Evolutionary conservation across 2,888 invertebrate species (phyloP).

Genomic region (Athrips mouffetella): DNA sequence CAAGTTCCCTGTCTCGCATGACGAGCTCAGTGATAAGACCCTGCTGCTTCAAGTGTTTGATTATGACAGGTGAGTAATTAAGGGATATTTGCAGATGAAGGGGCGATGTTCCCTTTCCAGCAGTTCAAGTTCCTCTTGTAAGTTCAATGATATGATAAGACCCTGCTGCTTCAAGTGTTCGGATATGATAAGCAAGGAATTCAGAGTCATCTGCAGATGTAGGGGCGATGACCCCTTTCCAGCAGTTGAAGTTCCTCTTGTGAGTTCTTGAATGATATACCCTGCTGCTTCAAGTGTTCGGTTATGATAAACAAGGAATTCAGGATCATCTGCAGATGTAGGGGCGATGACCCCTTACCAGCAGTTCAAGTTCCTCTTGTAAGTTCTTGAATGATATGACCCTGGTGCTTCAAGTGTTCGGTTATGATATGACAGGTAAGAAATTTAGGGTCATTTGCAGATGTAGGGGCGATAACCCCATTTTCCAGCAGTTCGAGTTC

Average conservation of each 20-base stretch:
- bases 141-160: constrained; percentile 89
- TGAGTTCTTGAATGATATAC: constrained; percentile 89
- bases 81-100: no score
- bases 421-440: constrained; percentile 75
- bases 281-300: constrained; percentile 84
- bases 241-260: constrained; percentile 95
- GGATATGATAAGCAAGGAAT: constrained; percentile 71
- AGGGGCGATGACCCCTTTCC: no score
- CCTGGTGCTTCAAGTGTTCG: constrained; percentile 84
- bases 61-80: constrained; percentile 63
- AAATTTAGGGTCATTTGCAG: background rate
- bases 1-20: constrained; percentile 94
- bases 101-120: constrained; percentile 92
- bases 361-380: constrained; percentile 94
- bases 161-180: constrained; percentile 84
- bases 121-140: constrained; percentile 95
- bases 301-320: constrained; percentile 67
- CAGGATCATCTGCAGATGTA: no score
- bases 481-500: constrained; percentile 93
- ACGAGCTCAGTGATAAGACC: constrained; percentile 89
- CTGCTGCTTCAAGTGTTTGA: constrained; percentile 85
- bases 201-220: no score
- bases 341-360: constrained; percentile 94
- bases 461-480: no score
- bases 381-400: constrained; percentile 90